Base-by-base conservation (phyloP, 2,888 invertebrate genomes). In the Agriopis aurantiaria region DNA sequence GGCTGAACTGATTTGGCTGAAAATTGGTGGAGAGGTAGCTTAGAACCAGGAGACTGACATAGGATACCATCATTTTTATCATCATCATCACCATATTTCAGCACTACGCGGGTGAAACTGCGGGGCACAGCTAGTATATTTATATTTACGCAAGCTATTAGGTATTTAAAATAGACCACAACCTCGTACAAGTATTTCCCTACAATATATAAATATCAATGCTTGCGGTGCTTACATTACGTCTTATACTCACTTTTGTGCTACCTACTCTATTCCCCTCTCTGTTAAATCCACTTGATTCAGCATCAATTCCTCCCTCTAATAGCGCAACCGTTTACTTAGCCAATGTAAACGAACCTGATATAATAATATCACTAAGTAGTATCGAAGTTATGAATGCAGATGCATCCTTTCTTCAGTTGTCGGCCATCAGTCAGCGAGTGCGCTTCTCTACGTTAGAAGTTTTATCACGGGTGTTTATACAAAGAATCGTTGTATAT, bases 401-500 rank as follows among this genome's bases (percentile, higher is more conserved):
- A 86, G 84, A 86, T 89, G 90, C 90, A 90, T 82, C 69, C 69
- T 69, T 69, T 69, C 84, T 85, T 83, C 91, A 91, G 91, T 91
- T 82, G 84, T 76, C 80, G 81, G 82, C 83, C 81, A 86, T 77
- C 83, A 76, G 82, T 86, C 87, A 81, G 62, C 76, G 85, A 74
- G 88, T 75, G 78, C 86, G 82, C 88, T 84, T 75, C 65, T 63
- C 53, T 62, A 11, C 51, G 68, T 57, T 48, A 51, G 23, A 43
- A 33, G 46, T 58, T 58, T 46, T 9, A 46, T 23, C 46, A 48
- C 12, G n/a, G 3, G 7, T 9, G 43, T 67, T 53, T 58, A 40
- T 52, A 53, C 60, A 41, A 23, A 57, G 7, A 57, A 55, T 40
- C 8, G 48, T 43, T 33, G 33, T 14, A 5, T 6, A 11, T 23